Evolutionary conservation across 2,113 vertebrate species (phyloP), one percentile per base, ranked within the genome.

Genomic region (Dendrocopos noguchii): DNA sequence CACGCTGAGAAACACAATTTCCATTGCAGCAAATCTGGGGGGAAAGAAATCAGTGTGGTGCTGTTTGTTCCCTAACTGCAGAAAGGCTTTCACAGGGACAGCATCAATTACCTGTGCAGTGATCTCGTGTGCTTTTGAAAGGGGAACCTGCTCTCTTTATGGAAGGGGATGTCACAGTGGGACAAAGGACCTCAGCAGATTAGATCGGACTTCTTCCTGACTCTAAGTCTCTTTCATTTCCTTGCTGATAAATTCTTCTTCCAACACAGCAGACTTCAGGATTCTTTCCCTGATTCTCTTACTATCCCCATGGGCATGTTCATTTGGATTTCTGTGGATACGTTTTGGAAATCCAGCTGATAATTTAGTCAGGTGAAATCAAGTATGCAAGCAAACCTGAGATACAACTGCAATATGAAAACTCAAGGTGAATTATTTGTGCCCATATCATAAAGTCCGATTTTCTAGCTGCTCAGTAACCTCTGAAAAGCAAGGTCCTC

Each of bases 1-100:
- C 91, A 91, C 0, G 3, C 81, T 88, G 94, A 86, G 93, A 94
- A 95, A 91, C 66, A 84, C 81, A 72, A 88, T 95, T 95, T 95
- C 77, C 81, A 84, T n/a, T 84, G 92, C 75, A 87, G 77, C 47
- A 90, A 50, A 79, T 78, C 52, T 46, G 21, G 75, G 87, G 82
- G 42, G 50, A 86, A 66, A 77, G 55, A n/a, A 71, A 60, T 53
- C 71, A 64, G 87, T 28, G 83, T 50, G 77, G 15, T 84, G 73
- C 53, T 93, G 84, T 93, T 95, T 95, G 90, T 80, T 91, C 87
- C 81, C 67, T 72, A 68, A 68, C 73, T 86, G 84, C 86, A 81
- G 87, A 91, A 84, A 63, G 64, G 52, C 42, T 84, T 80, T 95
- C 81, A 47, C 72, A 67, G 66, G 60, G 52, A 82, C 33, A 66